These are phyloP conservation scores for Dasyprocta punctata DNA, from an alignment of 2,113 vertebrate genomes.

Conservation along the genomic window DNA sequence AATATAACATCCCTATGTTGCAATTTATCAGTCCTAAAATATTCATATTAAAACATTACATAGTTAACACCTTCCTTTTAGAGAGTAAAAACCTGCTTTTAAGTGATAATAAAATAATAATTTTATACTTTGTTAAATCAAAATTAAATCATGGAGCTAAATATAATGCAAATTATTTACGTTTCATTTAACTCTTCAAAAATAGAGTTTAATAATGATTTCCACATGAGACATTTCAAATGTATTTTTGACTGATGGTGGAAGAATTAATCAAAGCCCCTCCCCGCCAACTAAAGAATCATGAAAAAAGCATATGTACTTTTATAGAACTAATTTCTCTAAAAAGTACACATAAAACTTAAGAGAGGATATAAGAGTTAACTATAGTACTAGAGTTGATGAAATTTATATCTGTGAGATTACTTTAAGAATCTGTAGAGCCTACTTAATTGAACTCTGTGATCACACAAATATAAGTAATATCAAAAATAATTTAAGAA, in stretches of 20 bases:
- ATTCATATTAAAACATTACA: background rate
- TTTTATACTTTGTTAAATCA: background rate
- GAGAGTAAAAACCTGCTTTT: conserved; percentile 1
- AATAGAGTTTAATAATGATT: background rate
- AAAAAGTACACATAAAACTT: background rate
- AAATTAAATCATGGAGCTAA: background rate
- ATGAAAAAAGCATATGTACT: background rate
- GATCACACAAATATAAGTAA: background rate
- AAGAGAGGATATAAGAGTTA: background rate
- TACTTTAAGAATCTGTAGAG: background rate
- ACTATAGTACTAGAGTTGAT: background rate
- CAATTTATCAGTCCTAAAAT: background rate
- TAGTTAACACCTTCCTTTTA: background rate
- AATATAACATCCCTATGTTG: background rate
- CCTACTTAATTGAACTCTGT: background rate
- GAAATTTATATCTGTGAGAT: background rate
- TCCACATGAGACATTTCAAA: background rate
- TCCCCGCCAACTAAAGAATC: background rate
- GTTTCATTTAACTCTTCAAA: background rate
- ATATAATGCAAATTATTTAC: background rate
- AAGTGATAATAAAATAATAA: background rate
- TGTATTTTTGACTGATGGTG: background rate
- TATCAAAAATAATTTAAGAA: conserved; percentile 36
- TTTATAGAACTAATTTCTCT: background rate
- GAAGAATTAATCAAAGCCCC: background rate